Conservation (phyloP, 2,888 invertebrate genomes). For the Pheosia gnoma region DNA sequence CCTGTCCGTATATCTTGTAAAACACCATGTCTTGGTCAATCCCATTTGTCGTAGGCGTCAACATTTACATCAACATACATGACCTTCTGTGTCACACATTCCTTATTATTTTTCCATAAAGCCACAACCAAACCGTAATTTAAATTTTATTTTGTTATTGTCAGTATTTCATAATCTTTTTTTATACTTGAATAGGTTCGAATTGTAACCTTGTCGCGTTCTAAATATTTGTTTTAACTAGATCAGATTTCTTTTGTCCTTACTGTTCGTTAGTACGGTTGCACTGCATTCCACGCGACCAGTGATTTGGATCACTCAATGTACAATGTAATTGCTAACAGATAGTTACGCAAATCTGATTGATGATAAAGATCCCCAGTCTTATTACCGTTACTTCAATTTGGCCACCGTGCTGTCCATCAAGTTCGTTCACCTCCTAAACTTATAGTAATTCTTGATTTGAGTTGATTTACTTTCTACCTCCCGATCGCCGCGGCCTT, state of each 20-base stretch:
- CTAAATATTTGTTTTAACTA: conserved; percentile 39
- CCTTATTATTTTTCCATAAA: conserved; percentile 40
- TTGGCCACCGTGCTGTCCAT: conserved; percentile 74
- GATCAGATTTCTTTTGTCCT: conserved; percentile 46
- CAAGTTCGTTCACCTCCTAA: conserved; percentile 70
- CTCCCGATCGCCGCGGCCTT: conserved; percentile 40
- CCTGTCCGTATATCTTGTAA: conserved; percentile 42
- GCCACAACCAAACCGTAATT: conserved; percentile 36
- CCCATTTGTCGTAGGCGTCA: conserved; percentile 45
- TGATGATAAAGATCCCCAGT: conserved; percentile 75
- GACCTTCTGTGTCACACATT: conserved; percentile 50
- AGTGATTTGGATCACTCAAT: conserved; percentile 59
- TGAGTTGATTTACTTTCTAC: conserved; percentile 33
- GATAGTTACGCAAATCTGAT: conserved; percentile 82
- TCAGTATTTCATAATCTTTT: conserved; percentile 18
- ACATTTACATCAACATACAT: conserved; percentile 44
- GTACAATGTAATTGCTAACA: conserved; percentile 73
- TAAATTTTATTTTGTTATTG: conserved; percentile 34
- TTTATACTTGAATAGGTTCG: conserved; percentile 1
- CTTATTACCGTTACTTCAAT: conserved; percentile 76
- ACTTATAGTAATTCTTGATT: conserved; percentile 47
- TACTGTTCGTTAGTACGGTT: conserved; percentile 50
- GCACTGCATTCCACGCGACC: conserved; percentile 60
- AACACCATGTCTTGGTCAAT: conserved; percentile 50
- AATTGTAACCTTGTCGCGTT: conserved; percentile 27